Conservation (phyloP, 2,888 invertebrate species). For the Agapostemon virescens region DNA sequence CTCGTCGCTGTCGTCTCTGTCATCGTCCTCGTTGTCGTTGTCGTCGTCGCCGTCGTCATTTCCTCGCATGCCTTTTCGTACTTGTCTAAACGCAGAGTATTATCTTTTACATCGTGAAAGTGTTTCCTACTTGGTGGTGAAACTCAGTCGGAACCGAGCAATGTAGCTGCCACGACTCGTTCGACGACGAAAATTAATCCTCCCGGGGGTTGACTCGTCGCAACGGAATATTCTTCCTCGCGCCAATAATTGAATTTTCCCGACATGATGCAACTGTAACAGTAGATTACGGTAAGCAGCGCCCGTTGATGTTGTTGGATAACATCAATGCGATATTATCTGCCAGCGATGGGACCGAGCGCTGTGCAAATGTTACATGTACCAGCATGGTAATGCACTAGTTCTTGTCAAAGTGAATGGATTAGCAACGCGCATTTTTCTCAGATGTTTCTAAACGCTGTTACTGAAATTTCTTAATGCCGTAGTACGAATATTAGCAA, state of each 20-base stretch:
- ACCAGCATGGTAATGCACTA: background rate
- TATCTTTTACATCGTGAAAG: conserved; percentile 42
- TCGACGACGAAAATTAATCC: conserved; percentile 21
- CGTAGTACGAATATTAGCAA: background rate
- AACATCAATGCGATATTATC: background rate
- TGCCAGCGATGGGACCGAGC: conserved; percentile 5
- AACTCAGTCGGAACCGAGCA: conserved; percentile 6
- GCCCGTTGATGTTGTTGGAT: background rate
- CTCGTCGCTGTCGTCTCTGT: conserved; percentile 20
- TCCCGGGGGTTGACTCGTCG: background rate
- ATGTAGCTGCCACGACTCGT: background rate
- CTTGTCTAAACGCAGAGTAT: conserved; percentile 38
- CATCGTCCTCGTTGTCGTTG: conserved; percentile 27
- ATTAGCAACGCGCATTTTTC: background rate
- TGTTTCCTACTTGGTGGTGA: conserved; percentile 34
- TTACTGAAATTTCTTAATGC: background rate
- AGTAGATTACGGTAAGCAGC: background rate
- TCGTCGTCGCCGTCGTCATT: conserved; percentile 27
- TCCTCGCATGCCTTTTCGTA: conserved; percentile 54
- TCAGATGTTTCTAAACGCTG: background rate
- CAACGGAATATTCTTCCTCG: background rate
- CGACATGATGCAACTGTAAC: conserved; percentile 6
- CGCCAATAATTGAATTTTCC: conserved; percentile 12
- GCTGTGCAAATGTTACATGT: background rate
- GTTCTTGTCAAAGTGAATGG: background rate